Conservation (phyloP, 2,888 invertebrate species). For the Nomada fucata region DNA sequence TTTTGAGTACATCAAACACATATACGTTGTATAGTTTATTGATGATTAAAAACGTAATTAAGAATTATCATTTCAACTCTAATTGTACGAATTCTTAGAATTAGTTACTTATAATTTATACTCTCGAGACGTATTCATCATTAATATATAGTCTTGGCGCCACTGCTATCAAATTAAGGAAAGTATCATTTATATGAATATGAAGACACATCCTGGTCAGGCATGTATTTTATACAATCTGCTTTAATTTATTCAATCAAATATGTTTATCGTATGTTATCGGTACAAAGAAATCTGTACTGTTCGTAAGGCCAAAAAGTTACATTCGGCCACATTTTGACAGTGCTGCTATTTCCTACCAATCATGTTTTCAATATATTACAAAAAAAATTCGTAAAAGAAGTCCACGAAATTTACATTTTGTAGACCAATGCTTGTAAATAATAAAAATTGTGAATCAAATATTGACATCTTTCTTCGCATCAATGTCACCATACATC, state of each 20-base stretch:
- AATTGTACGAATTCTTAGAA: background rate
- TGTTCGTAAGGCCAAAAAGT: constrained; percentile 10
- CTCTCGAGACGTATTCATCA: background rate
- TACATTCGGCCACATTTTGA: constrained; percentile 32
- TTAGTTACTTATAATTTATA: background rate
- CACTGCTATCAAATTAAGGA: constrained; percentile 50
- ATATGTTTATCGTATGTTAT: constrained; percentile 47
- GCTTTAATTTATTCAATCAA: constrained; percentile 55
- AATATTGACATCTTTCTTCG: constrained; percentile 51
- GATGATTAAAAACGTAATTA: background rate
- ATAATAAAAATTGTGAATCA: constrained; percentile 63
- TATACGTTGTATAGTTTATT: background rate
- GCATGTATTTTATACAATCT: constrained; percentile 45
- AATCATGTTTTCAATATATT: constrained; percentile 39
- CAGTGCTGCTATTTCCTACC: constrained; percentile 44
- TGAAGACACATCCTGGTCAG: constrained; percentile 37
- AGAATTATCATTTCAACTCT: background rate
- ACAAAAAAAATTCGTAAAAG: constrained; percentile 30
- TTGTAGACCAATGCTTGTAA: constrained; percentile 61
- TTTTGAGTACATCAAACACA: background rate
- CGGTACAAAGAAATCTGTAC: constrained; percentile 29
- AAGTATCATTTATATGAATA: constrained; percentile 35
- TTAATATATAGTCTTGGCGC: constrained; percentile 5
- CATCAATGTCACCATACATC: constrained; percentile 41
- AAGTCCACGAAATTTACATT: constrained; percentile 59